Evolutionary conservation across 2,797 vertebrate genomes (phyloP).

Genomic region (Acridotheres tristis): DNA sequence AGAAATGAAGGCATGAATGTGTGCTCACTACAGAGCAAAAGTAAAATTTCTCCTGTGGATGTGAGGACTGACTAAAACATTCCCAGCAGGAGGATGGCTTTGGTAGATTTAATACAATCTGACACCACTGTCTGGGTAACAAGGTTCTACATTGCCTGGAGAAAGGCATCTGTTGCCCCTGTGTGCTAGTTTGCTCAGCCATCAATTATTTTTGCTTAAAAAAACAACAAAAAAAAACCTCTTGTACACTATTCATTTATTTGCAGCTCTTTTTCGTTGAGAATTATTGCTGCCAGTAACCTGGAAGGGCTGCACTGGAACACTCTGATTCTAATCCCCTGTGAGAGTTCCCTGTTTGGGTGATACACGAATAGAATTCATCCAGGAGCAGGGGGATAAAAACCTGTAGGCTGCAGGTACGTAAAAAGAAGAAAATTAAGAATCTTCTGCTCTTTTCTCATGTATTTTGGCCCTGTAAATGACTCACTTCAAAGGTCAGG

Average conservation of each 20-base stretch:
- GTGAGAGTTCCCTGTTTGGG: neutral
- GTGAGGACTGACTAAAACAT: neutral
- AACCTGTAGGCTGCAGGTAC: neutral
- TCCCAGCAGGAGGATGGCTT: slow-evolving; percentile 30
- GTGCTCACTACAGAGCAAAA: neutral
- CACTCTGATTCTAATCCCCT: neutral
- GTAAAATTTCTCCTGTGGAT: neutral
- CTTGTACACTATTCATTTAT: neutral
- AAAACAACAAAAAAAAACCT: neutral
- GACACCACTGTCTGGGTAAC: slow-evolving; percentile 67
- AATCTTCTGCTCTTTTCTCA: neutral
- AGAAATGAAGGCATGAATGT: neutral
- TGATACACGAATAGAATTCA: neutral
- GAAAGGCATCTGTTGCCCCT: slow-evolving; percentile 70
- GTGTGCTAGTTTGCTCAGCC: slow-evolving; percentile 44
- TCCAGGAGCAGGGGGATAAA: neutral
- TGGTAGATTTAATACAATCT: slow-evolving; percentile 60
- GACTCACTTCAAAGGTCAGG: neutral
- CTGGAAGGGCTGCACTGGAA: neutral
- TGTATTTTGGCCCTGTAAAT: neutral
- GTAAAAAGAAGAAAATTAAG: neutral
- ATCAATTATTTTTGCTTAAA: slow-evolving; percentile 17
- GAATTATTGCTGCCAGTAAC: neutral
- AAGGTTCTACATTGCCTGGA: slow-evolving; percentile 62
- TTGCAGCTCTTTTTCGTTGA: neutral